These are phyloP conservation scores for Elephas maximus DNA, from an alignment of 2,113 vertebrate genomes.

Conservation along the genomic window DNA sequence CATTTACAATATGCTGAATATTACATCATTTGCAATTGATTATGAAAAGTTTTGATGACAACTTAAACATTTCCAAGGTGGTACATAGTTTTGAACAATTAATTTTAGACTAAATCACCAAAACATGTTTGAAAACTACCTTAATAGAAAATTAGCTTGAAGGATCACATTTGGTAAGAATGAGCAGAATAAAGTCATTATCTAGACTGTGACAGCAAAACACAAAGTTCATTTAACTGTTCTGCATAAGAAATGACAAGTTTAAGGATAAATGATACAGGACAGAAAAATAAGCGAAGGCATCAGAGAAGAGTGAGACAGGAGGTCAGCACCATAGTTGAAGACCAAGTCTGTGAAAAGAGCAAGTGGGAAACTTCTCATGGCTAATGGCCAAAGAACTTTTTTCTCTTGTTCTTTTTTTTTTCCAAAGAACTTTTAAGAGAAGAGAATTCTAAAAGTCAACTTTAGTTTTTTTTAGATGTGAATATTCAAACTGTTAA, in stretches of 20 bases:
- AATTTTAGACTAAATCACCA: neutral
- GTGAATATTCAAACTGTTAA: neutral
- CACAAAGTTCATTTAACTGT: neutral
- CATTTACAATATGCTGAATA: conserved; percentile 7
- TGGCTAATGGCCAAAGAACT: neutral
- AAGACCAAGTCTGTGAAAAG: neutral
- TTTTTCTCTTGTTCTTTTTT: neutral
- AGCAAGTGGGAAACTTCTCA: neutral
- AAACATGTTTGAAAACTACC: neutral
- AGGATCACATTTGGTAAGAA: neutral
- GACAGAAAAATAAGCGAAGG: neutral
- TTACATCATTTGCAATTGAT: neutral
- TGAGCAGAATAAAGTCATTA: neutral
- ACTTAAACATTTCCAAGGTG: neutral
- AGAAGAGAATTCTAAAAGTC: neutral
- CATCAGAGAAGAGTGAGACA: neutral
- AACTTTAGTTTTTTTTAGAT: neutral
- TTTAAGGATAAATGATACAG: neutral
- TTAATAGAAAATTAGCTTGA: neutral
- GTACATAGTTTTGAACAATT: neutral
- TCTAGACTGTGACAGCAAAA: neutral
- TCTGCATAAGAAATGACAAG: neutral
- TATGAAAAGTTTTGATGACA: neutral
- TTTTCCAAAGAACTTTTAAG: neutral
- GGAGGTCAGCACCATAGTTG: neutral